A percentile compares a stretch with the other conserved stretches of the same genome.
These are phyloP conservation scores for Butorides virescens DNA, from an alignment of 2,113 vertebrate species.

Conservation along the genomic window DNA sequence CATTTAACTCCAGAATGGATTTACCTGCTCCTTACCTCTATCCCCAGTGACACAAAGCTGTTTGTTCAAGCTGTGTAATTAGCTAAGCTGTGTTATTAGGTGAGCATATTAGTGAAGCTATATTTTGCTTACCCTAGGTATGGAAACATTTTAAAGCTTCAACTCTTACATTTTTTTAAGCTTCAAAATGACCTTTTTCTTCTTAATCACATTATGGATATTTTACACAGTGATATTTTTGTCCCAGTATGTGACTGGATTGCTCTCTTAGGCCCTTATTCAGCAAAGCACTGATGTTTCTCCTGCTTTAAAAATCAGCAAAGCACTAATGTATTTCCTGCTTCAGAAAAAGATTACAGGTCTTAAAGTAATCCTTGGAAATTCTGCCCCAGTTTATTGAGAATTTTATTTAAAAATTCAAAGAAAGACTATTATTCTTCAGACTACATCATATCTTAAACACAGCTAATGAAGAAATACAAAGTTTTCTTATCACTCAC, in stretches of 20 bases:
- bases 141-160: neutral
- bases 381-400: slow-evolving; percentile 32
- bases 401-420: slow-evolving; percentile 40
- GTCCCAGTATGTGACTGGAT: slow-evolving; percentile 45
- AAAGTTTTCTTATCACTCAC: neutral
- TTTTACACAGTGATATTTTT: slow-evolving; percentile 56
- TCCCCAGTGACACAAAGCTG: neutral
- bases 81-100: neutral
- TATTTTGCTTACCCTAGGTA: neutral
- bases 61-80: slow-evolving; percentile 12
- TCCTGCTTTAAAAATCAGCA: slow-evolving; percentile 51
- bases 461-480: neutral
- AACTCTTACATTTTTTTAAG: neutral
- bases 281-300: slow-evolving; percentile 50
- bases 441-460: neutral
- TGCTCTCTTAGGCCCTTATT: slow-evolving; percentile 62
- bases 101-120: neutral
- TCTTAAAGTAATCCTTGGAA: slow-evolving; percentile 58
- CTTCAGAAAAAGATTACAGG: slow-evolving; percentile 54
- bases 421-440: neutral
- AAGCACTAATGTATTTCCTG: slow-evolving; percentile 43
- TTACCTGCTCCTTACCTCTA: neutral
- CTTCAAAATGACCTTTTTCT: slow-evolving; percentile 51
- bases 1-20: neutral
- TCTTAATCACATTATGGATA: slow-evolving; percentile 61